Base-by-base conservation (phyloP, 2,888 invertebrate genomes). In the Oxytorus armatus region DNA sequence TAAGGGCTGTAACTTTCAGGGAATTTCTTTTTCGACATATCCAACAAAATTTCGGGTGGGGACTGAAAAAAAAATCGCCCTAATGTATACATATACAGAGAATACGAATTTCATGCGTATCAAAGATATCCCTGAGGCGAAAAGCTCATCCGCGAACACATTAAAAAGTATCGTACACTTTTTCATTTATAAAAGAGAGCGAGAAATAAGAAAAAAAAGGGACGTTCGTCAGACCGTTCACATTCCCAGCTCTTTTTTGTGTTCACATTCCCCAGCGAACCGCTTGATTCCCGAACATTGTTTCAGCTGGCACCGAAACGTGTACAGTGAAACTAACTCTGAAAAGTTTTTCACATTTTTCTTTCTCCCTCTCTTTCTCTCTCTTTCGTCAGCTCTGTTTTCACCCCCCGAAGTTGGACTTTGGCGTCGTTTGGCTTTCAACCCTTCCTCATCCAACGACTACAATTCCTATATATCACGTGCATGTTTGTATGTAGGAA, bases 241-340 rank as follows among this genome's bases (percentile, higher is more conserved):
- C n/a, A 16, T 49, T 49, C 8, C 5, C 18, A 1, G 8, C 10
- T 39, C 8, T 2, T 16, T 65, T 23, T 23, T 55, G 18, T 33
- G n/a, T 33, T 23, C 55, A 29, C 74, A 74, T 65, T 57, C 3
- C 36, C 57, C 42, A 18, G 4, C 55, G 42, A 47, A 42, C 33
- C 65, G 47, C 57, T 65, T 47, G 65, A 74, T 74, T n/a, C 55
- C 65, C 47, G 42, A 14, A 55, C 55, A 74, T 74, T 74, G 74
- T 74, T 65, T 47, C 33, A 65, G 47, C 33, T 23, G 11, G 23
- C 55, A 47, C 55, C 3, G 23, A 29, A n/a, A n/a, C n/a, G n/a
- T n/a, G 29, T 29, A 2, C 29, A 47, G 65, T 65, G 33, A 44
- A 29, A 14, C 55, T 53, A 42, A 39, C 51, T 53, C 39, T 42